A percentile compares a stretch with the other conserved stretches of the same genome.
These are phyloP conservation scores for Drosophila watanabei DNA, from an alignment of 1,140 invertebrate genomes.

Conservation along the genomic window DNA sequence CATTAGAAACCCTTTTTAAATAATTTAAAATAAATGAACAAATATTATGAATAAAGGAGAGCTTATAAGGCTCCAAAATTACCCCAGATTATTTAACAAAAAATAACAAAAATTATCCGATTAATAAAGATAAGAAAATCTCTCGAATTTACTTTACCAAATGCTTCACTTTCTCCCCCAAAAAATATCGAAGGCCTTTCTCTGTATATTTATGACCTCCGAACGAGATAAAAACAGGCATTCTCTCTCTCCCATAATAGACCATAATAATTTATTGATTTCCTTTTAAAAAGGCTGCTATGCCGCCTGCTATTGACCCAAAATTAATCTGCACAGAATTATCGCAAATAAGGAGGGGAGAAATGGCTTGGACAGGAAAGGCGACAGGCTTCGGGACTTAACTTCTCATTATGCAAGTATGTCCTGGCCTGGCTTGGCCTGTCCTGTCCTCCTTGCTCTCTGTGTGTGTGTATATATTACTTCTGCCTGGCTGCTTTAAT, in stretches of 20 bases:
- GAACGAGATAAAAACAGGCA: conserved; percentile 8
- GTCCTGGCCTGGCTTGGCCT: conserved; percentile 4
- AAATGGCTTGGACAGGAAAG: conserved; percentile 42
- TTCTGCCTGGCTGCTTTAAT: conserved; percentile 66
- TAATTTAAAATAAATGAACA: no score
- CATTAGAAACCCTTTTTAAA: no score
- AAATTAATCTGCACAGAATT: conserved; percentile 67
- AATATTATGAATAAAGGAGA: not conserved
- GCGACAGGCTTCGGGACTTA: conserved; percentile 19
- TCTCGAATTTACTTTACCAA: not conserved
- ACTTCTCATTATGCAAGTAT: conserved; percentile 61
- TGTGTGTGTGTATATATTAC: conserved; percentile 53
- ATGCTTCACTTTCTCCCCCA: conserved; percentile 8
- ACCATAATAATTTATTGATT: conserved; percentile 83
- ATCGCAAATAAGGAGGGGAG: conserved; percentile 7
- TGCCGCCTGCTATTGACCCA: conserved; percentile 64
- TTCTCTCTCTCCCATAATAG: conserved; percentile 68
- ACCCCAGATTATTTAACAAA: not conserved
- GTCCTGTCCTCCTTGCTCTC: conserved; percentile 9
- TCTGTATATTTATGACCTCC: conserved; percentile 43
- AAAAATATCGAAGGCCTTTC: conserved; percentile 2
- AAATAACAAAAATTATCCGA: not conserved
- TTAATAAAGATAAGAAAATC: not conserved
- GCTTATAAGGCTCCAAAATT: not conserved
- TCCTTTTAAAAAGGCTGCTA: conserved; percentile 54